Evolutionary conservation across 2,797 vertebrate species (phyloP).

Genomic region (Ibycter americanus): DNA sequence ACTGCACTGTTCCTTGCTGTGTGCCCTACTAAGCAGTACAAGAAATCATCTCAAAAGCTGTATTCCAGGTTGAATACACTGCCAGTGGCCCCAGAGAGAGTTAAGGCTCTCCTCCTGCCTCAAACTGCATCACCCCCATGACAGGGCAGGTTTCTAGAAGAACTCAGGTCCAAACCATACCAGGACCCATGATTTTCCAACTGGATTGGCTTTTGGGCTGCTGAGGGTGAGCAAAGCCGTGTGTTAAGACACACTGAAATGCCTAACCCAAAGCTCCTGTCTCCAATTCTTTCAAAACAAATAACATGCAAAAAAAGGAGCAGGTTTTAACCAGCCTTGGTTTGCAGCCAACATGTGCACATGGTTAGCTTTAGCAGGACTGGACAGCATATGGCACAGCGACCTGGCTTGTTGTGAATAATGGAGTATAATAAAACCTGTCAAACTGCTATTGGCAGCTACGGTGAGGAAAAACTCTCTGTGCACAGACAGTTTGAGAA

Average conservation of each 20-base stretch:
- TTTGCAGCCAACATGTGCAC: constrained; percentile 55
- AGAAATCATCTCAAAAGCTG: not conserved
- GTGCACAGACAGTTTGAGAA: constrained; percentile 30
- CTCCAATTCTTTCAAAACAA: constrained; percentile 46
- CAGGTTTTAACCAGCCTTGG: constrained; percentile 59
- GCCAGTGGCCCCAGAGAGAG: not conserved
- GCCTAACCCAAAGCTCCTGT: not conserved
- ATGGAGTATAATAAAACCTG: constrained; percentile 67
- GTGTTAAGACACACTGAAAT: not conserved
- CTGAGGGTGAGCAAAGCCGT: not conserved
- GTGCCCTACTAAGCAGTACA: not conserved
- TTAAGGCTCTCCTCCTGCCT: not conserved
- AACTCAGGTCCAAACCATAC: not conserved
- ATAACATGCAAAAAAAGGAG: constrained; percentile 35
- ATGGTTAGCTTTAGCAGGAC: constrained; percentile 62
- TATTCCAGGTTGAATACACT: not conserved
- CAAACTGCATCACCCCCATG: not conserved
- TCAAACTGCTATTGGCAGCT: constrained; percentile 64
- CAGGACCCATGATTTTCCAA: not conserved
- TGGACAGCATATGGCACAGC: constrained; percentile 67
- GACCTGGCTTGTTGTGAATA: constrained; percentile 69
- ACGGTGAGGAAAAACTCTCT: constrained; percentile 35
- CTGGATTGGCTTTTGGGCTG: not conserved
- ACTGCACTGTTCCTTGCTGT: not conserved
- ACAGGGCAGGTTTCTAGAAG: not conserved